Evolutionary conservation across 2,888 invertebrate genomes (phyloP), one percentile per base, ranked within the genome.

Genomic region (Phania funesta): DNA sequence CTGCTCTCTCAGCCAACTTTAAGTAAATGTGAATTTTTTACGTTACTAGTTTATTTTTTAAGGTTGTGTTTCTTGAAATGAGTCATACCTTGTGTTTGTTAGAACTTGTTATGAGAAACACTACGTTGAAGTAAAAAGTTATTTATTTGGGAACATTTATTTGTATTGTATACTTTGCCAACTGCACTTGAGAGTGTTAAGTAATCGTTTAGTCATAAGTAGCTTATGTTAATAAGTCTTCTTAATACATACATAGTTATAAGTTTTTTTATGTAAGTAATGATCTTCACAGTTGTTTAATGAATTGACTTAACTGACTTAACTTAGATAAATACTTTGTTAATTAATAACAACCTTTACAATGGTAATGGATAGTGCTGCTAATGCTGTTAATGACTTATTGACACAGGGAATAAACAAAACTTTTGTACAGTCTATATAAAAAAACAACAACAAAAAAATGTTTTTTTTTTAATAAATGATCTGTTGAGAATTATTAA

Each of bases 321-420:
- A 11, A 6, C 6, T 44, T 44, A 20, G 38, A 48, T 50, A 62
- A 67, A 75, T 75, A 44, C 16, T 8, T 44, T 52, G 60, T 68
- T 68, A 29, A 26, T 9, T 29, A 46, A 48, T 48, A 77, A 64
- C 48, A 62, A 68, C 76, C 76, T 77, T 62, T 62, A 70, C 68
- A 77, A 52, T 60, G n/a, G 20, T 48, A 77, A 70, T 77, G 46
- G 46, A 58, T 48, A 52, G 18, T 62, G 9, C 38, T 77, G 29
- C 26, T 56, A 77, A 70, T 32, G 54, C 16, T 60, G 52, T 48
- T 70, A 77, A 77, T 77, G 46, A 60, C 60, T 29, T 60, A 18
- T 44, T 50, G 35, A 54, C 29, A 35, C 26, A 26, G 26, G 26
- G 24, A 60, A 50, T 44, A 44, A 24, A 71, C 24, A 38, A 11